phyloP scores from a whole-genome alignment of 1,140 invertebrate species.

The Drosophila nebulosa region DNA sequence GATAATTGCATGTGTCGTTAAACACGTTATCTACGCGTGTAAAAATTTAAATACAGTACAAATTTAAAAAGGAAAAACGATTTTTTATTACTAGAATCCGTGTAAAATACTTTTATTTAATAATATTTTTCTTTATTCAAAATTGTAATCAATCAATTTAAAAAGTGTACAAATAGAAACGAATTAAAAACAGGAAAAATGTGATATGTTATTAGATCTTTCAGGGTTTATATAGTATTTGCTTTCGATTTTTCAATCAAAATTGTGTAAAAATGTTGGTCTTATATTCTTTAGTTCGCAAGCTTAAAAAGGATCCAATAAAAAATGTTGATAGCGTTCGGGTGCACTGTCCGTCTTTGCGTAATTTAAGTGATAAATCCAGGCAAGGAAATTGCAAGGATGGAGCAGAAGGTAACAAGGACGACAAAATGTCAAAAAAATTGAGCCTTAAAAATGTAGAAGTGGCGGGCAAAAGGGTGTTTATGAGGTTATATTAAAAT shows the following conservation, averaged over 20 bases:
- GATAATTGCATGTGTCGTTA: background rate
- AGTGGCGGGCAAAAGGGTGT: constrained; percentile 87
- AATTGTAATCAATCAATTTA: too few relatives aligned
- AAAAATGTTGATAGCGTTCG: background rate
- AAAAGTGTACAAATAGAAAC: too few relatives aligned
- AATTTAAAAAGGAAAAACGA: background rate
- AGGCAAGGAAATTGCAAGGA: background rate
- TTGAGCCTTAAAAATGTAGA: constrained; percentile 90
- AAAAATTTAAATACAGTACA: background rate
- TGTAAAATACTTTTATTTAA: too few relatives aligned
- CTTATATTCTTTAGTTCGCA: background rate
- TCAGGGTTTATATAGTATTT: background rate
- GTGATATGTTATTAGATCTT: background rate
- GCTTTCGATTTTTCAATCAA: background rate
- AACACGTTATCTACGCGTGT: background rate
- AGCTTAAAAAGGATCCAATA: background rate
- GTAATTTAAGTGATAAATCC: background rate
- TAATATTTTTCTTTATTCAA: too few relatives aligned
- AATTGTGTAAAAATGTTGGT: background rate
- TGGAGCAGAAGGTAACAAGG: background rate
- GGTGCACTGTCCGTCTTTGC: background rate
- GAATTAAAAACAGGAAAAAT: too few relatives aligned
- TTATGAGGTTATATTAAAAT: constrained; percentile 86
- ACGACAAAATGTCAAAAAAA: constrained; percentile 84
- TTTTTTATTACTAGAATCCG: too few relatives aligned